Conservation (phyloP, 2,797 vertebrate species). For the Botia kubotai region DNA sequence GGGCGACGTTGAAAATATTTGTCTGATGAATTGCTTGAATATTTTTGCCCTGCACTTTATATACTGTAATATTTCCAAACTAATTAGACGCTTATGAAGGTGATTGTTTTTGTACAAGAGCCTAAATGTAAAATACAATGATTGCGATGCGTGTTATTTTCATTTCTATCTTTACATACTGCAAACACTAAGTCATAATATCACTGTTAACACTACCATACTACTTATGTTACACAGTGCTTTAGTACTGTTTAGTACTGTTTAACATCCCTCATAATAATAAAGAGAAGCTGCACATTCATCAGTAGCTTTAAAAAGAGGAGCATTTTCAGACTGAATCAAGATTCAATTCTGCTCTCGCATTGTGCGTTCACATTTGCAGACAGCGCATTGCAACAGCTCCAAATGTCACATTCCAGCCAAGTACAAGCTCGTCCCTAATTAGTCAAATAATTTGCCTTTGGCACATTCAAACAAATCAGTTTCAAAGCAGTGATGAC, state of each 20-base stretch:
- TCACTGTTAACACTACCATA: too few species aligned
- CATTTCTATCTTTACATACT: not conserved
- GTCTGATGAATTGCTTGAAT: not conserved
- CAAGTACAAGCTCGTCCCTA: constrained; percentile 63
- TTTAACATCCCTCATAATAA: not conserved
- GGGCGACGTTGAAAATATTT: not conserved
- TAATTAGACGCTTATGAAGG: not conserved
- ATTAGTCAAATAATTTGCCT: constrained; percentile 71
- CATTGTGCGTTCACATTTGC: constrained; percentile 59
- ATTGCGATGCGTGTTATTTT: not conserved
- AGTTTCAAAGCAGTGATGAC: constrained; percentile 70
- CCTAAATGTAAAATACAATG: not conserved
- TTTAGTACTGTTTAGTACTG: not conserved
- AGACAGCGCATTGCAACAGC: constrained; percentile 54
- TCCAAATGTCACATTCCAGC: constrained; percentile 56
- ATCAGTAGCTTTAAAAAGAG: constrained; percentile 43
- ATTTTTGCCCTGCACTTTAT: not conserved
- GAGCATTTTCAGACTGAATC: constrained; percentile 11
- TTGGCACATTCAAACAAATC: constrained; percentile 73
- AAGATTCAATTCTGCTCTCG: constrained; percentile 39
- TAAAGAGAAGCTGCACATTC: not conserved
- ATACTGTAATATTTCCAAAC: not conserved
- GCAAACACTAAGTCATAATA: not conserved
- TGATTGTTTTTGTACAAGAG: not conserved
- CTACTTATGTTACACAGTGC: not conserved